Evolutionary conservation across 2,113 vertebrate species (phyloP).

Genomic region (Poeciliopsis turrubarensis): DNA sequence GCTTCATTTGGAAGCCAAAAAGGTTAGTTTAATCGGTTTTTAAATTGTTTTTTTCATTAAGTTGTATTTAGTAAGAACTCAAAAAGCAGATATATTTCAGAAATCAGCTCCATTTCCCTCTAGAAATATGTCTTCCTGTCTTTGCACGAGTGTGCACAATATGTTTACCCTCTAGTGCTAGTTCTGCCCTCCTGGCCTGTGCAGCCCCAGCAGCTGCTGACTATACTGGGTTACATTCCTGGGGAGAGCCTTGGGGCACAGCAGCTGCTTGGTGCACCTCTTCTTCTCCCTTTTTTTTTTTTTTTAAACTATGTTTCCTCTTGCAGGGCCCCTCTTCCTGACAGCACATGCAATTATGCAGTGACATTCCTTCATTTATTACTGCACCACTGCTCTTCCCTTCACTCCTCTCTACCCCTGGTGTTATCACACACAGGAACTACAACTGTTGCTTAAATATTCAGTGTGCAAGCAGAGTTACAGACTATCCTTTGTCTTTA

Average conservation of each 20-base stretch:
- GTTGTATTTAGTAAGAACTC: background rate
- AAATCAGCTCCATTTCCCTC: constrained; percentile 6
- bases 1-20: background rate
- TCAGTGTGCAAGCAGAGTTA: background rate
- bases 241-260: constrained; percentile 76
- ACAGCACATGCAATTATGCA: constrained; percentile 68
- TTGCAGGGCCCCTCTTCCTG: constrained; percentile 56
- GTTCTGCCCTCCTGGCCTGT: constrained; percentile 59
- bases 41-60: background rate
- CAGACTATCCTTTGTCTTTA: background rate
- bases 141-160: constrained; percentile 17
- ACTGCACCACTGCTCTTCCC: constrained; percentile 28
- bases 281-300: constrained; percentile 22
- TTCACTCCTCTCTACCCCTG: constrained; percentile 6
- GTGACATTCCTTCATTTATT: constrained; percentile 78
- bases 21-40: background rate
- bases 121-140: background rate
- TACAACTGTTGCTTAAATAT: constrained; percentile 3
- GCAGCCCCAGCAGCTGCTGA: constrained; percentile 71
- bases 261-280: constrained; percentile 73
- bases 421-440: constrained; percentile 16
- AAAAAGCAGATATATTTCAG: background rate
- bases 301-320: constrained; percentile 33
- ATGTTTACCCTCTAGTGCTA: constrained; percentile 56
- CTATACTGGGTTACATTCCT: constrained; percentile 71